phyloP scores from a whole-genome alignment of 2,797 vertebrate genomes.

The Anguilla anguilla region DNA sequence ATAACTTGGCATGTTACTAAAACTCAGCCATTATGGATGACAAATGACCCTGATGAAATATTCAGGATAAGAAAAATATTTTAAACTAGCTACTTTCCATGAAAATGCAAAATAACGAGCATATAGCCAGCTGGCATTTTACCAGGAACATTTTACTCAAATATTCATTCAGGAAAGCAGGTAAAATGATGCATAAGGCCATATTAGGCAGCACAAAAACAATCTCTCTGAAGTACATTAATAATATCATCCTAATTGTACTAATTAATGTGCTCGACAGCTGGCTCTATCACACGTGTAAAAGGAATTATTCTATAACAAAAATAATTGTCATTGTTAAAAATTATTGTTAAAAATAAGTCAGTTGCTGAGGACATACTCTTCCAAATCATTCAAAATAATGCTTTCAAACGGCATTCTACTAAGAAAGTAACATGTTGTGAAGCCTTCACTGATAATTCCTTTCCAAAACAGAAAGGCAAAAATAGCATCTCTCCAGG shows the following conservation, averaged over 20 bases:
- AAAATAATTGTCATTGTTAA: not conserved
- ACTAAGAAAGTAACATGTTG: not conserved
- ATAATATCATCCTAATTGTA: not conserved
- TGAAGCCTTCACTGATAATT: not conserved
- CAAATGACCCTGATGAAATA: not conserved
- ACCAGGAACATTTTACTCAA: not conserved
- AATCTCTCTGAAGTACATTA: too few relatives aligned
- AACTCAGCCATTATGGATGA: not conserved
- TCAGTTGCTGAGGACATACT: not conserved
- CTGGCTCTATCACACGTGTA: not conserved
- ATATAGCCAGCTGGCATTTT: not conserved
- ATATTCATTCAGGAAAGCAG: not conserved
- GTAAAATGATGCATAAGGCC: not conserved
- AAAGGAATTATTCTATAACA: not conserved
- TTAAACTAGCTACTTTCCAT: not conserved
- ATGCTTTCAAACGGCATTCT: not conserved
- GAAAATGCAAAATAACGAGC: not conserved
- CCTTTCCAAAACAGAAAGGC: not conserved
- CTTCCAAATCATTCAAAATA: not conserved
- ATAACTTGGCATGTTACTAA: not conserved
- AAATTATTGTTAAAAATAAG: too few relatives aligned
- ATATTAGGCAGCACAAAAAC: not conserved
- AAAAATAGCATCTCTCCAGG: conserved; percentile 3
- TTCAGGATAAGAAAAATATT: not conserved
- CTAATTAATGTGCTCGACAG: not conserved